These are phyloP conservation scores for Anguilla obscura DNA, from an alignment of 2,797 vertebrate species.

Conservation along the genomic window DNA sequence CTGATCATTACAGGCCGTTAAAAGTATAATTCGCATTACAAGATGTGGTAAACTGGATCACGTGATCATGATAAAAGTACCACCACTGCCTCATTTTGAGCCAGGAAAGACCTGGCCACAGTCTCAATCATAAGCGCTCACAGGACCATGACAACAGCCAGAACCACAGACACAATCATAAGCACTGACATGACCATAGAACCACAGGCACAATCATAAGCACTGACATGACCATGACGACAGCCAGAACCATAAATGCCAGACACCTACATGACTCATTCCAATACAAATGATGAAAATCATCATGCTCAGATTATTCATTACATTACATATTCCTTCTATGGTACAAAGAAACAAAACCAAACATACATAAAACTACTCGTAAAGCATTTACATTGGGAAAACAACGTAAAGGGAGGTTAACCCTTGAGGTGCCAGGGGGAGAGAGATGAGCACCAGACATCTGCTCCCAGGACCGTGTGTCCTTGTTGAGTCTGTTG, in stretches of 20 bases:
- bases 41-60: too few species aligned
- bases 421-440: conserved; percentile 64
- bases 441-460: conserved; percentile 52
- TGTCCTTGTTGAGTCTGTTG: conserved; percentile 59
- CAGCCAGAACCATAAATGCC: neutral
- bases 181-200: too few species aligned
- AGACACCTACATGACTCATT: neutral
- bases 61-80: too few species aligned
- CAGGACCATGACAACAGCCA: too few species aligned
- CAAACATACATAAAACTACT: neutral
- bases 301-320: neutral
- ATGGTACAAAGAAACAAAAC: neutral
- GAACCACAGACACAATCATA: too few species aligned
- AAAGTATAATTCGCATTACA: too few species aligned
- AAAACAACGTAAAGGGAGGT: conserved; percentile 47
- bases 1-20: too few species aligned
- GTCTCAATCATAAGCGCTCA: too few species aligned
- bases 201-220: neutral
- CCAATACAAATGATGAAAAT: neutral
- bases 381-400: neutral
- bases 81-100: too few species aligned
- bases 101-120: too few species aligned
- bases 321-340: neutral
- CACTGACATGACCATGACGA: neutral
- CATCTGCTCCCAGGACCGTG: conserved; percentile 58